Conservation (phyloP, 2,888 invertebrate species). For the Smittia aterrima region DNA sequence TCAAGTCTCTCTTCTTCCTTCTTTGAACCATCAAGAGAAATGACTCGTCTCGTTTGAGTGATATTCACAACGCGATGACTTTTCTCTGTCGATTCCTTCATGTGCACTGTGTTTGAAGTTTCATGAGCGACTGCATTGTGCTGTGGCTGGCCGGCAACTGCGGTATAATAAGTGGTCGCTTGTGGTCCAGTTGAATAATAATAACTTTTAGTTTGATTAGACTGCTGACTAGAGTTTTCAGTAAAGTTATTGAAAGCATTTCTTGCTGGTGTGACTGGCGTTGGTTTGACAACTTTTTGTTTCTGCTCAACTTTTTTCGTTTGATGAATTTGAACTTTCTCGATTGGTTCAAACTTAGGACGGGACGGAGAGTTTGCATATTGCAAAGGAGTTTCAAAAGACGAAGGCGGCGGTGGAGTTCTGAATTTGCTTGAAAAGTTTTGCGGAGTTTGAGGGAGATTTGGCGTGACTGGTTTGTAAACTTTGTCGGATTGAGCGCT, state of each 20-base stretch:
- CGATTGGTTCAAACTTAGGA: constrained; percentile 62
- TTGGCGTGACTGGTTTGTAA: constrained; percentile 61
- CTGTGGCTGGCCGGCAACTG: constrained; percentile 58
- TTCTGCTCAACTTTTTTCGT: constrained; percentile 52
- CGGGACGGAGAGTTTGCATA: constrained; percentile 53
- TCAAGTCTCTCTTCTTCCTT: constrained; percentile 48
- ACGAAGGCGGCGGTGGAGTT: constrained; percentile 60
- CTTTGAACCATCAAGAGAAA: constrained; percentile 60
- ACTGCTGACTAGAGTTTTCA: constrained; percentile 54
- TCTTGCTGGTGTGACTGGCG: constrained; percentile 57
- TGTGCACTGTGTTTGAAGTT: constrained; percentile 67
- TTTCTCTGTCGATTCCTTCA: constrained; percentile 67
- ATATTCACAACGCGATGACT: constrained; percentile 65
- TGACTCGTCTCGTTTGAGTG: constrained; percentile 67
- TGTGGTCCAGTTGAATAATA: constrained; percentile 44
- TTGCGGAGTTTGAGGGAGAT: constrained; percentile 57
- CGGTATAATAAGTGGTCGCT: constrained; percentile 58
- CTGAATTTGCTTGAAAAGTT: constrained; percentile 54
- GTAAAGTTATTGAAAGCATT: constrained; percentile 61
- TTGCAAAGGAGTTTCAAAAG: constrained; percentile 58
- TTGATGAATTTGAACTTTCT: constrained; percentile 51
- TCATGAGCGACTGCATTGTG: constrained; percentile 66
- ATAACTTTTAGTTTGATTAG: constrained; percentile 46
- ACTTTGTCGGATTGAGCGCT: constrained; percentile 57
- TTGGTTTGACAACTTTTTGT: constrained; percentile 56